Conservation (phyloP, 2,888 invertebrate genomes). For the Coleophora deauratella region DNA sequence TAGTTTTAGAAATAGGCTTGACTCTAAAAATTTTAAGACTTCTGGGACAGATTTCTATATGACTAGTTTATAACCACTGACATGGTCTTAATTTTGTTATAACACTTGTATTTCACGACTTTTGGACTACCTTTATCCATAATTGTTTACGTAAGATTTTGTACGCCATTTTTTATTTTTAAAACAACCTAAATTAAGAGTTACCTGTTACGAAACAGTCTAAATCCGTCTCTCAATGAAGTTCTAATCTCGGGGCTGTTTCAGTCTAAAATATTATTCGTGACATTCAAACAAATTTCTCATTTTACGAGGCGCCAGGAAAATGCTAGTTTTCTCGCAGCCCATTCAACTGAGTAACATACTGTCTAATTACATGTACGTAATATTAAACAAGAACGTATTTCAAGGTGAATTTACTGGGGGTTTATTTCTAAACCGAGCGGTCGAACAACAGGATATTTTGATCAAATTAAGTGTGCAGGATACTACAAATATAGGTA, state of each 20-base stretch:
- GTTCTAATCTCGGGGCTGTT: conserved; percentile 1
- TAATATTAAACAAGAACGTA: background rate
- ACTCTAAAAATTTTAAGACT: too few species aligned
- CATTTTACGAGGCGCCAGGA: conserved; percentile 36
- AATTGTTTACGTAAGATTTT: too few species aligned
- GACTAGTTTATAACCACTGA: too few species aligned
- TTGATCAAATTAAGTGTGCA: too few species aligned
- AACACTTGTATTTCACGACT: too few species aligned
- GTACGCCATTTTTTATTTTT: too few species aligned
- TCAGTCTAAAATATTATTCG: conserved; percentile 3
- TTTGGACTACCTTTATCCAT: too few species aligned
- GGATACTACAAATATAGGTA: too few species aligned
- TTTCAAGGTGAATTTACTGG: conserved; percentile 3
- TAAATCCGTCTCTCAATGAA: conserved; percentile 3
- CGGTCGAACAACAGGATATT: background rate
- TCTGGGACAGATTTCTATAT: too few species aligned
- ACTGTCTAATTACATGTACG: conserved; percentile 1
- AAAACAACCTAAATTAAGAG: too few species aligned
- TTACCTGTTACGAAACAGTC: background rate
- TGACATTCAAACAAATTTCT: conserved; percentile 6
- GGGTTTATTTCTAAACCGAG: background rate
- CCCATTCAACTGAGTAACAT: background rate
- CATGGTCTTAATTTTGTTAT: too few species aligned
- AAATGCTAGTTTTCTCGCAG: conserved; percentile 12
- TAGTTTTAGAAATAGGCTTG: too few species aligned